Percentiles rank a stretch among this genome's conserved stretches.
These are phyloP conservation scores for Anthophora plumipes DNA, from an alignment of 2,888 invertebrate species.

Conservation along the genomic window DNA sequence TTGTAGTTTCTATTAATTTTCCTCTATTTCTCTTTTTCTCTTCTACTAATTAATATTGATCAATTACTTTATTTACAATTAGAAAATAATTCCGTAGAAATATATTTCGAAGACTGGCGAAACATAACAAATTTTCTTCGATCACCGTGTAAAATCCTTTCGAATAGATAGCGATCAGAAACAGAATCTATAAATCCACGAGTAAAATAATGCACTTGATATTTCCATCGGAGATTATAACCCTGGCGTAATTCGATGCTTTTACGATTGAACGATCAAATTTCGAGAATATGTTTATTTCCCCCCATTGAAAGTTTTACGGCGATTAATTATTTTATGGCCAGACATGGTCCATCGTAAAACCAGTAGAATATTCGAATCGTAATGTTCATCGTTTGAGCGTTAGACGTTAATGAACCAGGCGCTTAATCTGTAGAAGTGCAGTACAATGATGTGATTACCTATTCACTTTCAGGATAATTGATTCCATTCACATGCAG, in stretches of 20 bases:
- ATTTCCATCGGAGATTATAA: neutral
- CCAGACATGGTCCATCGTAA: neutral
- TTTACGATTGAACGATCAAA: slow-evolving; percentile 22
- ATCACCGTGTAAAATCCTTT: neutral
- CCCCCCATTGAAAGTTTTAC: slow-evolving; percentile 9
- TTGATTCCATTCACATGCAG: slow-evolving; percentile 61
- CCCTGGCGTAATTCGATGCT: neutral
- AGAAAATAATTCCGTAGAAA: neutral
- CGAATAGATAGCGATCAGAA: neutral
- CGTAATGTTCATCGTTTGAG: slow-evolving; percentile 13
- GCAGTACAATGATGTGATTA: slow-evolving; percentile 56
- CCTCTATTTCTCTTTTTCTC: neutral
- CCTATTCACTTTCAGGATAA: slow-evolving; percentile 57
- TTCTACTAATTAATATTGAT: neutral
- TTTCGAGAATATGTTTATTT: slow-evolving; percentile 14
- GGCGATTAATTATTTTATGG: slow-evolving; percentile 30
- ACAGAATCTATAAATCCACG: neutral
- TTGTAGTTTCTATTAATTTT: neutral
- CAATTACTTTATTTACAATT: neutral
- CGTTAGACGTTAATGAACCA: slow-evolving; percentile 49
- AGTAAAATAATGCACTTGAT: neutral
- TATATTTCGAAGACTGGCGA: neutral
- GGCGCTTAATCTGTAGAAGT: slow-evolving; percentile 41
- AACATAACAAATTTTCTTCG: neutral
- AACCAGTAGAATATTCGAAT: slow-evolving; percentile 31